Evolutionary conservation across 2,888 invertebrate genomes (phyloP).

Genomic region (Drosophila yooni): DNA sequence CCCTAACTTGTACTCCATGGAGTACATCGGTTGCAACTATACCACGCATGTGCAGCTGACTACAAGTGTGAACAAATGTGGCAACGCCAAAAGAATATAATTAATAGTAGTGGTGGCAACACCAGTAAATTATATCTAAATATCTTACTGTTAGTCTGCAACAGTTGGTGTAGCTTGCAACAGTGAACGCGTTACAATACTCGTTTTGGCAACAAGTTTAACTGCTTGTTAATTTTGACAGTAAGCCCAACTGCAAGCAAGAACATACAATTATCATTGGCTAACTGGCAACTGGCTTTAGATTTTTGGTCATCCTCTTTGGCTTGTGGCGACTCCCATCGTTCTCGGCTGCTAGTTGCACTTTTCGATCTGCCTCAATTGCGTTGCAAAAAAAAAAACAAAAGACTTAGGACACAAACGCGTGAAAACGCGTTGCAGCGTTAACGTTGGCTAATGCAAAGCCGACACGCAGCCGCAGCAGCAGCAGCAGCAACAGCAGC

Average conservation of each 20-base stretch:
- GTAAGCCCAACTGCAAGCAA: neutral
- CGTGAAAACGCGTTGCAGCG: constrained; percentile 30
- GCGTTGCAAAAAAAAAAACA: constrained; percentile 3
- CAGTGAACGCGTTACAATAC: neutral
- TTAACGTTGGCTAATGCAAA: constrained; percentile 15
- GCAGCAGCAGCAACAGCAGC: neutral
- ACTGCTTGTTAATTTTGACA: neutral
- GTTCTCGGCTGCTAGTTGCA: constrained; percentile 1
- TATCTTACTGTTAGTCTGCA: neutral
- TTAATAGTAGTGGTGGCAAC: neutral
- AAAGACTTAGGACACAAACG: constrained; percentile 57
- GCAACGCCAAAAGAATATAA: neutral
- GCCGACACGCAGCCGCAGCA: constrained; percentile 28
- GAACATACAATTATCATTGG: neutral
- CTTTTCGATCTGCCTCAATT: constrained; percentile 16
- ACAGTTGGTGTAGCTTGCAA: neutral
- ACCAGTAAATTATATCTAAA: neutral
- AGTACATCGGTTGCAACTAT: neutral
- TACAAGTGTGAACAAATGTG: neutral
- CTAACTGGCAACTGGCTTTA: neutral
- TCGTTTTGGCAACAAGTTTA: neutral
- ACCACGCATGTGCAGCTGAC: neutral
- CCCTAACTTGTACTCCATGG: neutral
- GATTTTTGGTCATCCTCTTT: neutral
- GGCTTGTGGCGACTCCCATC: neutral